Base-by-base conservation (phyloP, 2,888 invertebrate genomes). In the Morpho achilles region DNA sequence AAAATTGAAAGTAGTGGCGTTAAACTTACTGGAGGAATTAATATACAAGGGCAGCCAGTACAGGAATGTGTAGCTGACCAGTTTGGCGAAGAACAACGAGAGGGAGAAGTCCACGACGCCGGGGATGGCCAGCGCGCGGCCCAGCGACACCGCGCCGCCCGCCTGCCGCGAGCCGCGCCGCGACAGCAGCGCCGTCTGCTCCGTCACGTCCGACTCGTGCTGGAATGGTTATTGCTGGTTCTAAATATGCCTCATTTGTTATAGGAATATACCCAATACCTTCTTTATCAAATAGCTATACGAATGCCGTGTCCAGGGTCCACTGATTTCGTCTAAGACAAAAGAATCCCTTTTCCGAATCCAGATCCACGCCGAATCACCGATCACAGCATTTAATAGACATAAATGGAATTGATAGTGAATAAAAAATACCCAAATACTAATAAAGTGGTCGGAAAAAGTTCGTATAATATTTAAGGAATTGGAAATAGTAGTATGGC, bases 21-120 rank as follows among this genome's bases (percentile, higher is more conserved):
- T 5, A 39, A 49, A 93, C 96, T 95, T 81, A 97, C 97, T 95
- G 49, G 96, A 95, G 50, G 93, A 92, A 63, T 94, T 94, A 60
- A 99, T 97, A 75, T 98, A 99, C 5, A 95, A 83, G 23, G 99
- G 99, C 74, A 99, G 91, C 99, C 99, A 99, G 80, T 96, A 99
- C 52, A 99, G 93, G 88, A 99, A 99, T 60, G 98, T 99, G 78
- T 99, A 99, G 80, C 97, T 97, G 73, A 99, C 98, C 45, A 99
- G 92, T 84, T 99, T 99, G 9, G 98, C 96, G 84, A 99, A 99
- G 87, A 99, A 99, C 46, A 99, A 92, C 48, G 97, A 97, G 48
- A 98, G 80, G 0, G 98, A 97, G 87, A 96, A 99, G 87, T 98
- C 98, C 3, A 97, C 68, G 1, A 99, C 99, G 41, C 98, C 98